Conservation (phyloP, 2,888 invertebrate species). For the Caenorhabditis japonica region DNA sequence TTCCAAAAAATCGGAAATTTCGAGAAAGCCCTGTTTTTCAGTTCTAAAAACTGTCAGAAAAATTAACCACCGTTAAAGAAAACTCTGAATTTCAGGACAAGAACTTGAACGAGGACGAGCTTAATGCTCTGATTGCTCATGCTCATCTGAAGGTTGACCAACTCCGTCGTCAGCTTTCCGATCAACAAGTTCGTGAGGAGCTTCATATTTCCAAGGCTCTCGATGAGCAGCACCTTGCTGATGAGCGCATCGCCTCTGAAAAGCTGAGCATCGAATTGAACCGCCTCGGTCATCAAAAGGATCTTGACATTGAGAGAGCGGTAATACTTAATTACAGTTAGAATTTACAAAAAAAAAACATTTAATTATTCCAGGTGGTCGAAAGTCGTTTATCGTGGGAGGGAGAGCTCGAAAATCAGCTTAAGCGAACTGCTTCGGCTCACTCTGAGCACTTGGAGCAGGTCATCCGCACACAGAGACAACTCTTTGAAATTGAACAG, state of each 20-base stretch:
- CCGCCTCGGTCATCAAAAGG: conserved; percentile 57
- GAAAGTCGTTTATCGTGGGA: conserved; percentile 77
- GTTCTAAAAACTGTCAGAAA: too few species aligned
- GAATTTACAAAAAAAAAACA: neutral
- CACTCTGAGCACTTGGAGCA: conserved; percentile 83
- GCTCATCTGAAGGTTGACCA: conserved; percentile 86
- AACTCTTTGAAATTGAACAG: conserved; percentile 80
- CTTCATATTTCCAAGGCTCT: conserved; percentile 83
- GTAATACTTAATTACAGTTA: too few species aligned
- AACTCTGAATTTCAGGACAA: conserved; percentile 58
- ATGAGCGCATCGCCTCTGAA: conserved; percentile 80
- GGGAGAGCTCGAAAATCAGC: conserved; percentile 84
- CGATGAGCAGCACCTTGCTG: conserved; percentile 82
- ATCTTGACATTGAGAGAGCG: conserved; percentile 65
- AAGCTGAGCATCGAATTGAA: conserved; percentile 83
- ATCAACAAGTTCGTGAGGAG: conserved; percentile 83
- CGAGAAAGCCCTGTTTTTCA: too few species aligned
- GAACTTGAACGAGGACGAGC: conserved; percentile 82
- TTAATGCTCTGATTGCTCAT: conserved; percentile 86
- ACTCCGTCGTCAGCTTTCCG: conserved; percentile 84
- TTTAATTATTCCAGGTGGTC: conserved; percentile 37
- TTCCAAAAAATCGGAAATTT: too few species aligned
- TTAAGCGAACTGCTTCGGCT: conserved; percentile 88
- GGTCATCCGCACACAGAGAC: conserved; percentile 82
- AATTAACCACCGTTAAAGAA: neutral